These are phyloP conservation scores for Cromileptes altivelis DNA, from an alignment of 2,113 vertebrate species.

Conservation along the genomic window DNA sequence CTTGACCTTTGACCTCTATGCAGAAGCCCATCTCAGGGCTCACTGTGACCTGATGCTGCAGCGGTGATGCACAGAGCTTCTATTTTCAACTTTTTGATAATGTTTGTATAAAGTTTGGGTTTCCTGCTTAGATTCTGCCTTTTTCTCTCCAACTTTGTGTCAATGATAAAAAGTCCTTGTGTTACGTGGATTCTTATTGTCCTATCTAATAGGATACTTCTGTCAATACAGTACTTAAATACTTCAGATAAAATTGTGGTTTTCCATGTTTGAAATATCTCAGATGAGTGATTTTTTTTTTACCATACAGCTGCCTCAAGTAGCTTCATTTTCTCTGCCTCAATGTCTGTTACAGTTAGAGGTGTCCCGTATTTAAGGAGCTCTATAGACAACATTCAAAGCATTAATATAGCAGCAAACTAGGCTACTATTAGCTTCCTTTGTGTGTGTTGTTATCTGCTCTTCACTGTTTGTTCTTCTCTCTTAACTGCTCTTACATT, in stretches of 20 bases:
- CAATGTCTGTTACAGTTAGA: background rate
- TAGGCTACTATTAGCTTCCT: too few species aligned
- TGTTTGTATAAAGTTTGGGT: slow-evolving; percentile 22
- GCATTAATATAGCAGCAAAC: too few species aligned
- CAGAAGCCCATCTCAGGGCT: slow-evolving; percentile 47
- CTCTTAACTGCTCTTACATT: too few species aligned
- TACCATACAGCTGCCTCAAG: too few species aligned
- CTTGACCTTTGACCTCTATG: slow-evolving; percentile 44
- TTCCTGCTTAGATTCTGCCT: slow-evolving; percentile 25
- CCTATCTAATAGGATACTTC: slow-evolving; percentile 23
- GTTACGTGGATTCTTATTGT: background rate
- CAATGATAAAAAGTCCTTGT: slow-evolving; percentile 15
- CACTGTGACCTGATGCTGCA: slow-evolving; percentile 15
- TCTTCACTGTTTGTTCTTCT: too few species aligned
- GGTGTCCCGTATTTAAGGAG: background rate
- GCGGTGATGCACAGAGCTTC: slow-evolving; percentile 13
- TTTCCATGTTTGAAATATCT: slow-evolving; percentile 47
- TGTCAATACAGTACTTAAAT: background rate
- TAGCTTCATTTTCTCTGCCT: background rate
- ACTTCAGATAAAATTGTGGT: slow-evolving; percentile 45
- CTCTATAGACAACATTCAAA: too few species aligned
- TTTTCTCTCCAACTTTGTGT: slow-evolving; percentile 21
- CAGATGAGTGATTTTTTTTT: slow-evolving; percentile 10
- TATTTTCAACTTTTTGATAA: slow-evolving; percentile 57
- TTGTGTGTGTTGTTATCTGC: too few species aligned